Evolutionary conservation across 1,140 invertebrate genomes (phyloP).

Genomic region (Drosophila rufa): DNA sequence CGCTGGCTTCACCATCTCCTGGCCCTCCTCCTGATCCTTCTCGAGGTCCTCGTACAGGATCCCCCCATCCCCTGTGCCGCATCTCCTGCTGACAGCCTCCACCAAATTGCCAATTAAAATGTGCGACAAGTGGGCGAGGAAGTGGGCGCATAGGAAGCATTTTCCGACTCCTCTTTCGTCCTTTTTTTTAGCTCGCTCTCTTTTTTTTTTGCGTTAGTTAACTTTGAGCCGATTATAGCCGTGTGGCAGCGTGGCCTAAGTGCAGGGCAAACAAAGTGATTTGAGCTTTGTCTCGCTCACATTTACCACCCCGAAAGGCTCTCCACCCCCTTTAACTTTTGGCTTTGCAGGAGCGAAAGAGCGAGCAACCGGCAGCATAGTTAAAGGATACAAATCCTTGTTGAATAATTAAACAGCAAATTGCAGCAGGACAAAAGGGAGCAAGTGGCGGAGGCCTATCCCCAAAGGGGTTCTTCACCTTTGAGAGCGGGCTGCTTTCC

Average conservation of each 20-base stretch:
- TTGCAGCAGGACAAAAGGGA: constrained; percentile 62
- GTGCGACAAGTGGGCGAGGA: constrained; percentile 62
- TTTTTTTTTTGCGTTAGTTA: constrained; percentile 60
- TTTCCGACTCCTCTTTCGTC: constrained; percentile 20
- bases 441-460: constrained; percentile 34
- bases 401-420: constrained; percentile 72
- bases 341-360: constrained; percentile 22
- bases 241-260: constrained; percentile 63
- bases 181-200: constrained; percentile 7
- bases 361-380: constrained; percentile 31
- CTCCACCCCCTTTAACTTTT: constrained; percentile 28
- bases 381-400: constrained; percentile 57
- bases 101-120: constrained; percentile 81
- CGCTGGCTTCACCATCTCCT: constrained; percentile 19
- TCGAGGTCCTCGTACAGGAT: constrained; percentile 9
- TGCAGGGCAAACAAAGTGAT: constrained; percentile 68
- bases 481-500: neutral
- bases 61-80: constrained; percentile 2
- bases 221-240: constrained; percentile 76
- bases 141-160: constrained; percentile 36
- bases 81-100: constrained; percentile 64
- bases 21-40: constrained; percentile 9
- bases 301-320: constrained; percentile 7
- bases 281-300: constrained; percentile 47
- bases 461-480: constrained; percentile 31